Base-by-base conservation (phyloP, 2,888 invertebrate species). In the Zhengitettix transpicula region DNA sequence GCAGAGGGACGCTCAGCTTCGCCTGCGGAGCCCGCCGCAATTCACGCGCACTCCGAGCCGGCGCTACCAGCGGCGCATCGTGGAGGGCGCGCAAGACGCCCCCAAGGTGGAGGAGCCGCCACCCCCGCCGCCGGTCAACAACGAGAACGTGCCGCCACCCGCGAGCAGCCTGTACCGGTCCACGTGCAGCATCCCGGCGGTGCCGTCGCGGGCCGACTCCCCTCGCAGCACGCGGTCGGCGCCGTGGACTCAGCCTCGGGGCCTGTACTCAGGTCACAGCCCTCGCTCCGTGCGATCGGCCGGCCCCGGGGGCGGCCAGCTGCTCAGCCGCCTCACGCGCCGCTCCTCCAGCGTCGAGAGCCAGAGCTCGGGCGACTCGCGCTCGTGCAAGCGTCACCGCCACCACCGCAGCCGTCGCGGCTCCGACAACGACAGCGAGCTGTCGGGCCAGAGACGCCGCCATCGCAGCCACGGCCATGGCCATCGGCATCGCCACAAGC, bases 341-440 rank as follows among this genome's bases (percentile, higher is more conserved):
- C 47, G 15, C 14, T 47, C 47, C 47, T n/a, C 47, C 47, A 15
- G 15, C 14, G 86, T 91, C 41, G 92, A 92, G 74, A 91, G 91
- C 68, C 91, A 90, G 74, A 91, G 90, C 72, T 90, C 90, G 41
- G 89, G 87, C 66, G 92, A 92, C 71, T 88, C 87, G 10, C 78
- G 86, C 64, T 83, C 85, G 14, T 87, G 86, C 71, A 63, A 63
- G 42, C 54, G 47, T 14, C 47, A 47, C 47, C 47, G 47, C 68
- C 89, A 90, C 71, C 82, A 90, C 71, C 82, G 89, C 51, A 88
- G 89, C 67, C 81, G 88, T 65, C 80, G 85, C 68, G 82, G 89
- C 66, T 92, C 92, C 1, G 93, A 93, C 71, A 91, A 90, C 65
- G 92, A 93, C 73, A 92, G 92, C 68, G 92, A 93, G 74, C 75